Percentiles rank a stretch among this genome's conserved stretches.
Evolutionary conservation across 1,140 invertebrate species (phyloP).

Genomic region (Macrobrachium rosenbergii): DNA sequence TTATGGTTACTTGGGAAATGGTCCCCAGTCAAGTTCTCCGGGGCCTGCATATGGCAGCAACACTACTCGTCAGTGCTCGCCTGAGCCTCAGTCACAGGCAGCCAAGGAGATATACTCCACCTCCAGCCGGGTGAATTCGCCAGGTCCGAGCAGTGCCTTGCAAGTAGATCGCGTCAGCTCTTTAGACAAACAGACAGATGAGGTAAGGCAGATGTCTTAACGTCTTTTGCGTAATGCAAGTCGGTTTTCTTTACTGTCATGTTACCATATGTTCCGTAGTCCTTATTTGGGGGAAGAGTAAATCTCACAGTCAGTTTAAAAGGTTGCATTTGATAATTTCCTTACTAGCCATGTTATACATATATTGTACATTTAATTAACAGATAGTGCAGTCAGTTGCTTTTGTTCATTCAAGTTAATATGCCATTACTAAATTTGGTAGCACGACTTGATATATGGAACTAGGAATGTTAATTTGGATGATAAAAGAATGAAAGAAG

Average conservation of each 20-base stretch:
- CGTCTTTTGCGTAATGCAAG: neutral
- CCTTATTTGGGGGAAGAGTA: neutral
- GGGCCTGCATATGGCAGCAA: neutral
- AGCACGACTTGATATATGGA: no score
- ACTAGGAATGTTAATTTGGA: no score
- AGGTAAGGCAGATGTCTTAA: constrained; percentile 2
- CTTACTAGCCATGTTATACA: no score
- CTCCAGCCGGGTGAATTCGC: neutral
- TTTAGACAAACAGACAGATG: constrained; percentile 31
- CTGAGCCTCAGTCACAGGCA: neutral
- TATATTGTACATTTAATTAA: no score
- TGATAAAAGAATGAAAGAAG: no score
- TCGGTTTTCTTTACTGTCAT: no score
- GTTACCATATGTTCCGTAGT: no score
- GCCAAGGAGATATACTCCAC: neutral
- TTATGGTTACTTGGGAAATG: neutral
- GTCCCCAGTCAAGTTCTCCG: neutral
- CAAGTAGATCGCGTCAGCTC: neutral
- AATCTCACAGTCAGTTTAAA: no score
- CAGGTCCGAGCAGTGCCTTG: neutral
- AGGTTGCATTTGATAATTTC: no score
- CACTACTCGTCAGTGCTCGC: neutral
- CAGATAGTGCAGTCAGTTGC: no score
- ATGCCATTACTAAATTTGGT: no score
- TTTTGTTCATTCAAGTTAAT: no score